Conservation (phyloP, 2,113 vertebrate species). For the Carollia perspicillata region DNA sequence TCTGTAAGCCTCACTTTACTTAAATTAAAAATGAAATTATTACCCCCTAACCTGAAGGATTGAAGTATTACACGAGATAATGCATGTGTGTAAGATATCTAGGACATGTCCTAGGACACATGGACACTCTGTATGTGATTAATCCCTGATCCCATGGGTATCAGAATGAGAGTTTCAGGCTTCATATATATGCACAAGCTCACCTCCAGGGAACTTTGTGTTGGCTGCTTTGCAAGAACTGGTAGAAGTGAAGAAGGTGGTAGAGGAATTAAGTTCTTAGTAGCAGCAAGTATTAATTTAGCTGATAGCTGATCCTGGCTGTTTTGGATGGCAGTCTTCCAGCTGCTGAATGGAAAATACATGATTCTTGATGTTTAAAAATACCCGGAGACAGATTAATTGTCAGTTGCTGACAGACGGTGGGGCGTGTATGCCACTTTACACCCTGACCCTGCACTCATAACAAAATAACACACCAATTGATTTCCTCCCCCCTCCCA, state of each 20-base stretch:
- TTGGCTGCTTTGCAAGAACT: slow-evolving; percentile 62
- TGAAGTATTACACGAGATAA: background rate
- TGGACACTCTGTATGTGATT: background rate
- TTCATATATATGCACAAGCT: slow-evolving; percentile 34
- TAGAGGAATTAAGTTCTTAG: slow-evolving; percentile 36
- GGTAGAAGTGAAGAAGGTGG: slow-evolving; percentile 44
- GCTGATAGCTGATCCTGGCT: slow-evolving; percentile 69
- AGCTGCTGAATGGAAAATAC: slow-evolving; percentile 75
- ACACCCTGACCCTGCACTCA: slow-evolving; percentile 58
- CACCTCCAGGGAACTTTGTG: slow-evolving; percentile 42
- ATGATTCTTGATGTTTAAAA: slow-evolving; percentile 75
- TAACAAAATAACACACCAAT: slow-evolving; percentile 56
- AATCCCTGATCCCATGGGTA: background rate
- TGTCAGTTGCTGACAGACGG: slow-evolving; percentile 43
- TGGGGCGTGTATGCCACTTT: slow-evolving; percentile 33
- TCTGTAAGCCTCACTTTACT: background rate
- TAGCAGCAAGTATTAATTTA: slow-evolving; percentile 71
- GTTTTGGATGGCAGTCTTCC: slow-evolving; percentile 79
- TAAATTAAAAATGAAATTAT: slow-evolving; percentile 14
- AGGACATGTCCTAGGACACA: background rate
- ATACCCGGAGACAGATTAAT: slow-evolving; percentile 78
- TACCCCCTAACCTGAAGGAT: background rate
- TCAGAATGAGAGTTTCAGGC: background rate
- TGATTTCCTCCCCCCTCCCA: slow-evolving; percentile 1
- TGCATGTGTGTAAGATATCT: background rate